phyloP scores from a whole-genome alignment of 2,888 invertebrate genomes.

The Masnerella sp. region DNA sequence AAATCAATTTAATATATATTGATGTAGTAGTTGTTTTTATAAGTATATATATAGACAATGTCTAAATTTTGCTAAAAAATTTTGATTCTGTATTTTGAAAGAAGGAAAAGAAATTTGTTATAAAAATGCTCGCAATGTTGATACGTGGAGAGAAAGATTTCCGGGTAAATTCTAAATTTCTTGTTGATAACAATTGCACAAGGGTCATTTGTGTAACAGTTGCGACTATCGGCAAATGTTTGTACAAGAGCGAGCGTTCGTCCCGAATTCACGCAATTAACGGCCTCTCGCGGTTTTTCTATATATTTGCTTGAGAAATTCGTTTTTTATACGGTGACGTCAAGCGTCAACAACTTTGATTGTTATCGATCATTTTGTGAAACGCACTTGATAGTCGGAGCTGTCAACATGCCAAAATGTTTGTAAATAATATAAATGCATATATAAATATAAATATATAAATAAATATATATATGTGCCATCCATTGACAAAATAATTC shows the following conservation, averaged over 20 bases:
- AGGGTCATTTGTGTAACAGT: conserved; percentile 22
- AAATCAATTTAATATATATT: too few species aligned
- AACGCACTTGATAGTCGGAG: conserved; percentile 34
- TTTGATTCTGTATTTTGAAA: too few species aligned
- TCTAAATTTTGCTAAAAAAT: too few species aligned
- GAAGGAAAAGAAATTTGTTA: too few species aligned
- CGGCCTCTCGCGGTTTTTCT: background rate
- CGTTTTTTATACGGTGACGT: conserved; percentile 18
- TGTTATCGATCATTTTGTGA: background rate
- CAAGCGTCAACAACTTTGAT: conserved; percentile 1
- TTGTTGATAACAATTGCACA: conserved; percentile 6
- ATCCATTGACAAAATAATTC: conserved; percentile 43
- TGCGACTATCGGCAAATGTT: conserved; percentile 28
- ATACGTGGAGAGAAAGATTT: background rate
- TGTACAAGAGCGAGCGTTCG: background rate
- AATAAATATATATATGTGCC: conserved; percentile 35
- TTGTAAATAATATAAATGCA: conserved; percentile 46
- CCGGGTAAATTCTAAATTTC: conserved; percentile 13
- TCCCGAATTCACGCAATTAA: background rate
- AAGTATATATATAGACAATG: too few species aligned
- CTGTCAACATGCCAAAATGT: conserved; percentile 30
- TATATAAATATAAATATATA: conserved; percentile 31
- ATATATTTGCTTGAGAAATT: conserved; percentile 1
- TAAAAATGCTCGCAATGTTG: too few species aligned
- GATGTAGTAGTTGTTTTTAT: too few species aligned